Base-by-base conservation (phyloP, 2,888 invertebrate species). In the Thysanoteuthis rhombus region DNA sequence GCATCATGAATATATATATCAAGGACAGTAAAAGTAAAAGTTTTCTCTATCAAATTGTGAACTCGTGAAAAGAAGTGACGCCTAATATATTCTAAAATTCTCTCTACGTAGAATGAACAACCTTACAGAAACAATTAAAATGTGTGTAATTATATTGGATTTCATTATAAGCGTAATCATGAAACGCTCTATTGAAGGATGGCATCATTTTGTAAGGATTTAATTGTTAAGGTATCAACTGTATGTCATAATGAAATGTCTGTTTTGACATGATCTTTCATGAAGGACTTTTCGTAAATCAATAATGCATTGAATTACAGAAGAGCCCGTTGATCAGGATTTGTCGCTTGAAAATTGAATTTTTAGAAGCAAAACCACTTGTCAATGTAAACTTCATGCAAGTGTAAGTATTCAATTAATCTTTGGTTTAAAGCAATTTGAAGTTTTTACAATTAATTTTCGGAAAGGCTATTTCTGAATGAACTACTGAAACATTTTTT, bases 311-410 rank as follows among this genome's bases (percentile, higher is more conserved):
- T 75, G n/a, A 75, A 32, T 32, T 75, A 32, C 32, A n/a, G 32
- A 10, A 8, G 0, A n/a, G 0, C 0, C 32, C 10, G 32, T 2
- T n/a, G n/a, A n/a, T n/a, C n/a, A n/a, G 32, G 8, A 1, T 75
- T 75, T 10, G 32, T n/a, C 3, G 75, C n/a, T 32, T 10, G 75
- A 75, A 75, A 75, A 75, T 75, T 4, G 75, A n/a, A n/a, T 10
- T 8, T n/a, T 12, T 75, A 32, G 25, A 22, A 52, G n/a, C 10
- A 32, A n/a, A 8, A 32, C 5, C 8, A 6, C 58, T 58, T 5
- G 10, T 58, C 75, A 1, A 75, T 75, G n/a, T 75, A 28, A 58
- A 32, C n/a, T n/a, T 10, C 19, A 10, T 10, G 16, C 32, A 25
- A 0, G 22, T 22, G 25, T 4, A 5, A 22, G 5, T 52, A 52